Evolutionary conservation across 2,888 invertebrate genomes (phyloP).

Genomic region (Standfussiana lucernea): DNA sequence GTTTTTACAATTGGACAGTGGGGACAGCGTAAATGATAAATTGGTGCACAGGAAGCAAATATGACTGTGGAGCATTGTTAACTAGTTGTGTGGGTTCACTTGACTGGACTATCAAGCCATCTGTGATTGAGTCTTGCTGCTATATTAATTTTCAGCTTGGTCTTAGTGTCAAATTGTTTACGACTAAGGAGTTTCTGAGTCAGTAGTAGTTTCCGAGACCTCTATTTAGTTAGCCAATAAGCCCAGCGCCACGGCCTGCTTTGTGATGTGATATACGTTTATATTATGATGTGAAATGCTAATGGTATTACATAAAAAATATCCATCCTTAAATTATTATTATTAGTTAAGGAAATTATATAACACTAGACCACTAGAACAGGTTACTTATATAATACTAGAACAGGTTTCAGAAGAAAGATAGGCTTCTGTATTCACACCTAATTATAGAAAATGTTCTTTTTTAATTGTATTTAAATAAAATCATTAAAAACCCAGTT

Average conservation of each 20-base stretch:
- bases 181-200: not conserved
- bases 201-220: not conserved
- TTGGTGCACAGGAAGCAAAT: constrained; percentile 27
- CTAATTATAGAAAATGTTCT: not conserved
- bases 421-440: not conserved
- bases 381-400: not conserved
- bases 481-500: not conserved
- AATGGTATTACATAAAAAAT: not conserved
- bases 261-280: not conserved
- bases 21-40: constrained; percentile 16
- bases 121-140: not conserved
- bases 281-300: not conserved
- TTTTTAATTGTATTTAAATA: not conserved
- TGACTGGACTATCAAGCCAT: not conserved
- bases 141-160: not conserved
- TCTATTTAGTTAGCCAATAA: not conserved
- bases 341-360: not conserved
- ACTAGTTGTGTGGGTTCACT: not conserved
- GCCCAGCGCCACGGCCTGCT: not conserved
- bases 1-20: constrained; percentile 4
- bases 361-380: no score
- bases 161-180: not conserved
- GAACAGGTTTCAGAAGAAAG: not conserved
- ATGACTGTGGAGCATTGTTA: constrained; percentile 10
- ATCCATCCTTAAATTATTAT: constrained; percentile 5